phyloP scores from a whole-genome alignment of 2,888 invertebrate species.

The Agelastica alni region DNA sequence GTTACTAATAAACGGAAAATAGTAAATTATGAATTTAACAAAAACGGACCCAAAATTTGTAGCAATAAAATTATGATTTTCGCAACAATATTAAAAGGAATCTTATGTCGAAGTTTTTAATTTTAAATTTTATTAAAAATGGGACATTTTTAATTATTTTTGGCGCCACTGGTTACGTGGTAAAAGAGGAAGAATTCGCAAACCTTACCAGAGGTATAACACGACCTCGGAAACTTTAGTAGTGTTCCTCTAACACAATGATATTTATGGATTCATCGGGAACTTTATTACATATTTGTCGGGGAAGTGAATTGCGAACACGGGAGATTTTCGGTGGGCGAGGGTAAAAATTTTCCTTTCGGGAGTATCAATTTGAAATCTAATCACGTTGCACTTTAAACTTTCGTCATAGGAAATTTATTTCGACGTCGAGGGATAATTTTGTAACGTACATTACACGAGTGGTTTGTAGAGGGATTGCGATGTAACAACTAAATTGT shows the following conservation, averaged over 20 bases:
- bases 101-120: too few species aligned
- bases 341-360: slow-evolving; percentile 20
- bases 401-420: slow-evolving; percentile 13
- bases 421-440: too few species aligned
- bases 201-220: slow-evolving; percentile 22
- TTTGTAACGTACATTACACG: too few species aligned
- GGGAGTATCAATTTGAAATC: slow-evolving; percentile 10
- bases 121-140: too few species aligned
- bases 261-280: slow-evolving; percentile 33
- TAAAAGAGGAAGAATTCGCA: slow-evolving; percentile 34
- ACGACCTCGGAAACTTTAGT: slow-evolving; percentile 24
- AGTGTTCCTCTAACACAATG: slow-evolving; percentile 24
- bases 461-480: too few species aligned
- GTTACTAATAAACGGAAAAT: too few species aligned
- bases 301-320: slow-evolving; percentile 22
- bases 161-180: slow-evolving; percentile 10
- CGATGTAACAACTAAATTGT: too few species aligned
- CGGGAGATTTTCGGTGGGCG: slow-evolving; percentile 19
- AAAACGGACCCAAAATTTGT: too few species aligned
- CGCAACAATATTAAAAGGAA: too few species aligned
- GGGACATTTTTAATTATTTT: too few species aligned
- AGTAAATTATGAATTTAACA: too few species aligned
- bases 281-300: slow-evolving; percentile 32
- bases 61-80: too few species aligned
- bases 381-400: slow-evolving; percentile 15